Base-by-base conservation (phyloP, 2,888 invertebrate genomes). In the Cantharis lateralis region DNA sequence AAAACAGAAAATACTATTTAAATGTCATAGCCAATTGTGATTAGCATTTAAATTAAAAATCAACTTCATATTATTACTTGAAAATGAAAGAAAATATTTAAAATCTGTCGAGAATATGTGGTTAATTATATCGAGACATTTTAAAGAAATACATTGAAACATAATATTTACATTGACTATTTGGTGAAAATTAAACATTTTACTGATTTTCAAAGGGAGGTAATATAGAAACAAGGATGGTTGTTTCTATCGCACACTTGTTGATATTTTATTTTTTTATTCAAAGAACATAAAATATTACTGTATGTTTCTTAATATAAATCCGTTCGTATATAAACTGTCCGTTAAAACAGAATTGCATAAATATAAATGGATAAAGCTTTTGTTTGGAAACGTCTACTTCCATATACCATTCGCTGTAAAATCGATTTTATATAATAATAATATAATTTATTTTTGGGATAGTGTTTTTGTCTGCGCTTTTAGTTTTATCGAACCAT, bases 401-500 rank as follows among this genome's bases (percentile, higher is more conserved):
- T n/a, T 1, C 3, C 0, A 48, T 5, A n/a, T 48, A 48, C n/a
- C n/a, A 48, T 48, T 48, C 48, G 48, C n/a, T 48, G n/a, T 48
- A 48, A 48, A 48, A 48, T 48, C n/a, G 7, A 32, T 32, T 32
- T 32, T 32, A 32, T 32, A 32, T 4, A 28, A 28, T 28, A 32
- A 18, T 18, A 9, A 28, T 28, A 32, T 13, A 13, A 32, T 32
- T 32, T 48, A n/a, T n/a, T n/a, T 48, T 48, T n/a, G 5, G 5
- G 68, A 48, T 68, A 73, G 62, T 73, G 68, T 73, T 68, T 68
- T 68, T 73, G 68, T 62, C 15, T 68, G 61, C 68, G 62, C 73
- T 62, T 61, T 68, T 73, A 73, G 73, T 73, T 68, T 68, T 73
- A 73, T 73, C 68, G 73, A 62, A 24, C 68, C 73, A 73, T 73